A percentile compares a stretch with the other conserved stretches of the same genome.
phyloP scores from a whole-genome alignment of 2,113 vertebrate species.

The Antechinus flavipes region DNA sequence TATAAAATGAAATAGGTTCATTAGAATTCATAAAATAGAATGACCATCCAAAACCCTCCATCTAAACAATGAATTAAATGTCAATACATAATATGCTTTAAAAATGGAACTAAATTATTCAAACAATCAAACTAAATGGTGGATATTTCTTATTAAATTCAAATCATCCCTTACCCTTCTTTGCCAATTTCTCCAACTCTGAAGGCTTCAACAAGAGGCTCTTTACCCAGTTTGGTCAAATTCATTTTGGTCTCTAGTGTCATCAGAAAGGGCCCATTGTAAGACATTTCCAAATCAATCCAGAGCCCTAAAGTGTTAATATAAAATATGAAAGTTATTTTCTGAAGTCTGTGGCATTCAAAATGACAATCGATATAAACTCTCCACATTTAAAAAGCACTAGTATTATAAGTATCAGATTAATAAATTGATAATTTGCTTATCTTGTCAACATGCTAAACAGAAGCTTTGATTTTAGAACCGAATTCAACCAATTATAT shows the following conservation, averaged over 20 bases:
- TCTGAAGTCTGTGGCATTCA: slow-evolving; percentile 18
- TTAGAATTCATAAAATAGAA: background rate
- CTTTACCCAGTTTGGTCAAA: slow-evolving; percentile 96
- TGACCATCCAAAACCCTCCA: background rate
- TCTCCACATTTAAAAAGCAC: slow-evolving; percentile 22
- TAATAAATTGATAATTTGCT: background rate
- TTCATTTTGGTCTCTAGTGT: slow-evolving; percentile 99
- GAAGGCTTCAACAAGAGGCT: slow-evolving; percentile 91
- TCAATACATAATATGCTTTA: background rate
- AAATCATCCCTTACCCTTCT: slow-evolving; percentile 92
- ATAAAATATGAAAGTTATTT: slow-evolving; percentile 51
- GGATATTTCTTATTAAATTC: slow-evolving; percentile 56
- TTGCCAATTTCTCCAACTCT: slow-evolving; percentile 92
- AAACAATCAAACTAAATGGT: background rate
- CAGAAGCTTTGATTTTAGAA: background rate
- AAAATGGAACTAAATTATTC: background rate
- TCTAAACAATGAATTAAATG: background rate
- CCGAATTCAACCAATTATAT: background rate
- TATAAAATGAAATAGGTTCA: background rate
- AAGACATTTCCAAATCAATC: slow-evolving; percentile 97
- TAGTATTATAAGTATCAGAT: background rate
- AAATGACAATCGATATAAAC: slow-evolving; percentile 47
- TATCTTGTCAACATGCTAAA: background rate
- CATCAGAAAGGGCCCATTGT: slow-evolving; percentile 98
- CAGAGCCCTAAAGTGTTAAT: slow-evolving; percentile 90